A percentile compares a stretch with the other conserved stretches of the same genome.
Evolutionary conservation across 2,797 vertebrate genomes (phyloP).

Genomic region (Orestias chungarensis): DNA sequence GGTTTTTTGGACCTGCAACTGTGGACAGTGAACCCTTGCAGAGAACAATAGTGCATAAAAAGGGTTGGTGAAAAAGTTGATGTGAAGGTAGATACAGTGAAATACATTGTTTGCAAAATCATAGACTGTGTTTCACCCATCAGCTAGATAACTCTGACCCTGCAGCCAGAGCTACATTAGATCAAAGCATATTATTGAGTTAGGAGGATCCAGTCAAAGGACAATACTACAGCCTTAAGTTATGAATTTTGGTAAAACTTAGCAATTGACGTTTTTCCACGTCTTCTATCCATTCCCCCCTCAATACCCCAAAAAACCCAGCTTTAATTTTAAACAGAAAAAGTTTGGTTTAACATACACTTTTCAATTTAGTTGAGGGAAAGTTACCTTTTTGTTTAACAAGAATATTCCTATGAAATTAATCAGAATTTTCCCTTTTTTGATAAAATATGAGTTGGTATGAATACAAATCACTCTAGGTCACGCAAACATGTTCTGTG

Average conservation of each 20-base stretch:
- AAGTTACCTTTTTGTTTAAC: background rate
- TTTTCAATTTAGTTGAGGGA: background rate
- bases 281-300: too few relatives aligned
- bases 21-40: background rate
- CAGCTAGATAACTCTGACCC: background rate
- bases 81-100: background rate
- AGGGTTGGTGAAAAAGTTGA: background rate
- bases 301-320: background rate
- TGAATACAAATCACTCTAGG: background rate
- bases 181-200: background rate
- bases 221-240: background rate
- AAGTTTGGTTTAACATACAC: background rate
- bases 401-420: background rate
- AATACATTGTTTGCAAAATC: background rate
- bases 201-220: background rate
- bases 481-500: background rate
- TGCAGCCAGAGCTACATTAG: background rate
- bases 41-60: background rate
- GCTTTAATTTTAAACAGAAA: background rate
- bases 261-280: background rate
- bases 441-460: background rate
- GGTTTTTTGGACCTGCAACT: background rate
- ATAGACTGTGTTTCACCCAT: background rate
- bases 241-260: background rate
- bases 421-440: background rate